Conservation (phyloP, 2,888 invertebrate genomes). For the Craniophora ligustri region DNA sequence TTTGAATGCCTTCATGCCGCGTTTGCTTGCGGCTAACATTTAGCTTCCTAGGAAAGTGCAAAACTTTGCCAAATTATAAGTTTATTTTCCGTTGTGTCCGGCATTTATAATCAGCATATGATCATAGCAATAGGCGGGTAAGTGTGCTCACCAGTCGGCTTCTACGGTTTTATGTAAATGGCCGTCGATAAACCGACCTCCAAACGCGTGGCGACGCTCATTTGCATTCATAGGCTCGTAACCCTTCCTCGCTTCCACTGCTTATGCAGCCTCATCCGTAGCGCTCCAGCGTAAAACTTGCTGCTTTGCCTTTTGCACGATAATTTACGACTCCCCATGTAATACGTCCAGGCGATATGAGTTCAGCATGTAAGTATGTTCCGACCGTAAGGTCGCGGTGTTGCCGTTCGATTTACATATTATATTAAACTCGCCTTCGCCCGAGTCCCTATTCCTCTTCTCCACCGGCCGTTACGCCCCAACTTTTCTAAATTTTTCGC, state of each 20-base stretch:
- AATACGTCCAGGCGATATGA: conserved; percentile 86
- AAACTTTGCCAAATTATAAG: conserved; percentile 44
- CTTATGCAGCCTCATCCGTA: conserved; percentile 76
- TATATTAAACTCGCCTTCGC: conserved; percentile 85
- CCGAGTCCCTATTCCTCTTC: conserved; percentile 75
- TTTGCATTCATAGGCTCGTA: conserved; percentile 89
- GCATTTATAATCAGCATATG: conserved; percentile 73
- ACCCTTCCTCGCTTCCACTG: conserved; percentile 83
- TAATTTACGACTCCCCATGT: conserved; percentile 86
- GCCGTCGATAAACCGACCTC: conserved; percentile 82
- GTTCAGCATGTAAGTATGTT: conserved; percentile 73
- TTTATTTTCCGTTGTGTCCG: conserved; percentile 62
- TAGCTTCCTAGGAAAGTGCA: conserved; percentile 15
- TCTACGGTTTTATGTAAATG: conserved; percentile 85
- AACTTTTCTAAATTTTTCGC: conserved; percentile 89
- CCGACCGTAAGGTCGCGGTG: conserved; percentile 80
- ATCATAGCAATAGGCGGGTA: conserved; percentile 72
- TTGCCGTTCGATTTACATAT: conserved; percentile 87
- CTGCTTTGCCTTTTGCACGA: conserved; percentile 82
- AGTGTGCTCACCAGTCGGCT: conserved; percentile 74
- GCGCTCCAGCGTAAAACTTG: conserved; percentile 78
- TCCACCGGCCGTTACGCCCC: conserved; percentile 86
- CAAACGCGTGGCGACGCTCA: conserved; percentile 79
- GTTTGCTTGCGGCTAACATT: conserved; percentile 37
- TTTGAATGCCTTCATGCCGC: conserved; percentile 14